These are phyloP conservation scores for Rhynchopsitta pachyrhyncha DNA, from an alignment of 2,113 vertebrate genomes.

Conservation along the genomic window DNA sequence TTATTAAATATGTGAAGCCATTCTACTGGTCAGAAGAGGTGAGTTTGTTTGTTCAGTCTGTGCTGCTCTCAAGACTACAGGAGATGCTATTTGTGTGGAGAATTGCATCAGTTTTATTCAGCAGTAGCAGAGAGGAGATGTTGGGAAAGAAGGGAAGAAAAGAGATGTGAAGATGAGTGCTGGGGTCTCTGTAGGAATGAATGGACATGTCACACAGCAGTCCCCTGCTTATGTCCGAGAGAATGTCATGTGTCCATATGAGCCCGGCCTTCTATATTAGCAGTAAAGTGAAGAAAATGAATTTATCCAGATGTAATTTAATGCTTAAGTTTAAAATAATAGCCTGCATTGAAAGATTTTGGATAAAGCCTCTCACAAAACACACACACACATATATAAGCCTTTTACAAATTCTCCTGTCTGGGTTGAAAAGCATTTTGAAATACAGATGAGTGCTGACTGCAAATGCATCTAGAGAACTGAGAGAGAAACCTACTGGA, in stretches of 20 bases:
- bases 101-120: neutral
- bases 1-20: neutral
- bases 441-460: neutral
- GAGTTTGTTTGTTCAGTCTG: neutral
- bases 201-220: neutral
- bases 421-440: neutral
- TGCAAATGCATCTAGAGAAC: neutral
- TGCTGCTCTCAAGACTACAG: neutral
- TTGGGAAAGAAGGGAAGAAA: neutral
- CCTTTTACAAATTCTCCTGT: neutral
- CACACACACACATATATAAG: neutral
- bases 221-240: neutral
- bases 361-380: neutral
- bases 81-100: neutral
- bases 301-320: neutral
- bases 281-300: neutral
- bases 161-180: neutral
- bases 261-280: neutral
- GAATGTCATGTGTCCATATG: neutral
- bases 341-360: neutral
- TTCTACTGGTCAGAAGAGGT: neutral
- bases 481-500: neutral
- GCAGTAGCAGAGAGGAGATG: neutral
- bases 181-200: neutral
- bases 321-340: neutral